Evolutionary conservation across 2,797 vertebrate genomes (phyloP).

Genomic region (Bufotes viridis): DNA sequence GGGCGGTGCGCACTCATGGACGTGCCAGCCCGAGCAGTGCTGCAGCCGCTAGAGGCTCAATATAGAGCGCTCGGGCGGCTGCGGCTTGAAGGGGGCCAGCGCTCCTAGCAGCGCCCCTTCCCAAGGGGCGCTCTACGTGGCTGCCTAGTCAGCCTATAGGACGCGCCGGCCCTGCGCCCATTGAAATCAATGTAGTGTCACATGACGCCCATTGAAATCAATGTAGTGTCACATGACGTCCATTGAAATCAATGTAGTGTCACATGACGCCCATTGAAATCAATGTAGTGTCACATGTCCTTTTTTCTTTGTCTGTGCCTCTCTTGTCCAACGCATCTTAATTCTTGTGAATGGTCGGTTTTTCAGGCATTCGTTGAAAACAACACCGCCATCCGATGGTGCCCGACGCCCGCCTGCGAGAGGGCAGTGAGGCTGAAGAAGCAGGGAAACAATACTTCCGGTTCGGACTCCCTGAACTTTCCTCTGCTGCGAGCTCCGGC

Average conservation of each 20-base stretch:
- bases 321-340: not conserved
- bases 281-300: not conserved
- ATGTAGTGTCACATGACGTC: not conserved
- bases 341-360: not conserved
- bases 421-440: slow-evolving; percentile 92
- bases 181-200: not conserved
- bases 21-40: no score
- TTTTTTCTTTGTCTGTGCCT: not conserved
- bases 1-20: no score
- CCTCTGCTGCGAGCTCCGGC: slow-evolving; percentile 92
- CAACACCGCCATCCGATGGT: slow-evolving; percentile 98
- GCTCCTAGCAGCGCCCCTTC: no score
- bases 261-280: not conserved
- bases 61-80: no score
- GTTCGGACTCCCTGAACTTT: slow-evolving; percentile 86
- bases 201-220: not conserved
- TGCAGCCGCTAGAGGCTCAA: no score
- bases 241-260: not conserved
- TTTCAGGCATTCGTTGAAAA: slow-evolving; percentile 97
- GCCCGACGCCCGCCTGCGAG: slow-evolving; percentile 93
- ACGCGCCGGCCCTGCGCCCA: no score
- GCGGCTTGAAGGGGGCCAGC: no score
- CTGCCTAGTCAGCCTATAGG: no score
- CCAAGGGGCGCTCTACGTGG: no score
- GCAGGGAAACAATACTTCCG: slow-evolving; percentile 83